A percentile compares a stretch with the other conserved stretches of the same genome.
phyloP scores from a whole-genome alignment of 2,888 invertebrate species.

The Eumerus sabulonum region DNA sequence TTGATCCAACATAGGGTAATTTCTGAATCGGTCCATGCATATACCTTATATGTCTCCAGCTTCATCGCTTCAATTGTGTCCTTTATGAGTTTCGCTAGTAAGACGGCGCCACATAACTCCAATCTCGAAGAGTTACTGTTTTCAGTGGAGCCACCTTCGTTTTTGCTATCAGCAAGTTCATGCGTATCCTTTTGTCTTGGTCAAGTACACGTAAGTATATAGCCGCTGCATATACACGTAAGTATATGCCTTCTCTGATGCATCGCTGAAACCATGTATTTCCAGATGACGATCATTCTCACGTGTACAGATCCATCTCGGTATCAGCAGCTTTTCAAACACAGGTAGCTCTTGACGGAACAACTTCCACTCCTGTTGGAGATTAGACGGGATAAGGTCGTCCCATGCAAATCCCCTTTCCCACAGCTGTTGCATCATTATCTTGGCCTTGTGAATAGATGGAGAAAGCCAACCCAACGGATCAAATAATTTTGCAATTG shows the following conservation, averaged over 20 bases:
- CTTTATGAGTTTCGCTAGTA: too few relatives aligned
- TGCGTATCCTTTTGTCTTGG: too few relatives aligned
- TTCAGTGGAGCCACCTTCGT: too few relatives aligned
- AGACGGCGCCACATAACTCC: too few relatives aligned
- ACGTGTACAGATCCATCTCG: conserved; percentile 1
- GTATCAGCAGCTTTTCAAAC: background rate
- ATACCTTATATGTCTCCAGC: too few relatives aligned
- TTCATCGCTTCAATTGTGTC: too few relatives aligned
- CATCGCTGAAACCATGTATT: conserved; percentile 48
- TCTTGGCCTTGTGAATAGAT: conserved; percentile 45
- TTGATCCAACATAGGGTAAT: too few relatives aligned
- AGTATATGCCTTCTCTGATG: conserved; percentile 10
- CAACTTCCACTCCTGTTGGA: background rate
- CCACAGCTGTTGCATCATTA: conserved; percentile 58
- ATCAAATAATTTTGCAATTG: conserved; percentile 59
- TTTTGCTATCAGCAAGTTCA: too few relatives aligned
- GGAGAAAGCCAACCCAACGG: conserved; percentile 57
- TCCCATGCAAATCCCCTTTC: conserved; percentile 34
- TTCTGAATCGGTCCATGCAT: too few relatives aligned
- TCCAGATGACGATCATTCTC: background rate
- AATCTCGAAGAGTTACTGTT: too few relatives aligned
- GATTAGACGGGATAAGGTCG: background rate
- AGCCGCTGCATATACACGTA: too few relatives aligned
- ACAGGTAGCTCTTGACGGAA: background rate
- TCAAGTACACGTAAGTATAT: too few relatives aligned